Base-by-base conservation (phyloP, 2,797 vertebrate species). In the Acridotheres tristis region DNA sequence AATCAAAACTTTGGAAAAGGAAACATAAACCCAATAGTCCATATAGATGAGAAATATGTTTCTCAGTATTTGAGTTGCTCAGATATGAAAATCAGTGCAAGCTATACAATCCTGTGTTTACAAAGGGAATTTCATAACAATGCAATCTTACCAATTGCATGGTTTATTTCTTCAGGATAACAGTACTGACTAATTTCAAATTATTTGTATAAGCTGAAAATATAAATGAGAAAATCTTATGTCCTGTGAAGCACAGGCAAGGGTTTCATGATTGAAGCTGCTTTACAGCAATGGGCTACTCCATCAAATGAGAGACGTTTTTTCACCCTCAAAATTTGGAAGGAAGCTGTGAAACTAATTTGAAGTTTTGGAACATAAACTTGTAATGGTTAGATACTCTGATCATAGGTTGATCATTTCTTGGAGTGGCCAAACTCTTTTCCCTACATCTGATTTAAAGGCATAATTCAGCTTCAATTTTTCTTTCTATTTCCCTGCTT, bases 1-100 rank as follows among this genome's bases (percentile, higher is more conserved):
- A 96, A 96, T 96, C 85, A 94, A 96, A 96, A 90, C 79, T 86
- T 94, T 61, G 68, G 71, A 78, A 77, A 93, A 96, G 82, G 88
- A 95, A 92, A n/a, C 87, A 83, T 90, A 96, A 95, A 96, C 68
- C 61, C 82, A 91, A 79, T 82, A 93, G 84, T 85, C 86, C 88
- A 67, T 83, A 91, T 13, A 94, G 68, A 78, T 75, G 74, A 94
- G 86, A 95, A 96, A 94, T 84, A 87, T 23, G 43, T 95, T 96
- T 95, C 72, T 91, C 57, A 87, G 74, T 62, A 92, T 66, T 69
- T 93, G 85, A 95, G 81, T 78, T 94, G 50, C 85, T 96, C 87
- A 86, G 47, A 91, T 87, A 82, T 94, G 71, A 88, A 95, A 94
- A 96, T 90, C 81, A 36, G 84, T 81, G 82, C 32, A 91, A 94